Conservation (phyloP, 2,888 invertebrate genomes). For the Cerastis rubricosa region DNA sequence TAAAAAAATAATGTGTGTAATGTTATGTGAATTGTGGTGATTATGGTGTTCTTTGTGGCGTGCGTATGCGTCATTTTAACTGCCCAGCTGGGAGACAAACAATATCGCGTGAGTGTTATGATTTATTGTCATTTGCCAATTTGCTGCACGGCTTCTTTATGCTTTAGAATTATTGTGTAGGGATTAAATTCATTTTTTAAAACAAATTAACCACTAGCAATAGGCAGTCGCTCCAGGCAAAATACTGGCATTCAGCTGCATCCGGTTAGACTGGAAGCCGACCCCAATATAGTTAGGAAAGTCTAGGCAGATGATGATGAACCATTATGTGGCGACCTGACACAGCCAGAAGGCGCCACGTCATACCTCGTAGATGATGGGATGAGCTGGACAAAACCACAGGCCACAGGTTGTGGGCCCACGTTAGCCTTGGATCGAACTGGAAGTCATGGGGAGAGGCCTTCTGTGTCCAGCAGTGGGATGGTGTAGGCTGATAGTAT, state of each 20-base stretch:
- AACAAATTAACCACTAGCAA: not conserved
- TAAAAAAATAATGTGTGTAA: slow-evolving; percentile 15
- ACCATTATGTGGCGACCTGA: not conserved
- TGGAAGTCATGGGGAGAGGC: not conserved
- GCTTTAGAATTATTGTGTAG: not conserved
- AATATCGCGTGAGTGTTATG: slow-evolving; percentile 61
- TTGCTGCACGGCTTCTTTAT: slow-evolving; percentile 23
- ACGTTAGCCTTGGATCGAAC: not conserved
- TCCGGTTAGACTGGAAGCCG: no score
- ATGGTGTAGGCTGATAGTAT: no score
- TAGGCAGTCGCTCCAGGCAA: no score
- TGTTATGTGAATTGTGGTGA: slow-evolving; percentile 33
- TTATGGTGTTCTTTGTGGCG: slow-evolving; percentile 66
- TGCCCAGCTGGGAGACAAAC: slow-evolving; percentile 63
- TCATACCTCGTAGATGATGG: not conserved
- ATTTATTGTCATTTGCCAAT: not conserved
- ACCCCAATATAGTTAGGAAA: no score
- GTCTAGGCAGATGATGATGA: no score
- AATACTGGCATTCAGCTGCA: no score
- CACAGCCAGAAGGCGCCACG: not conserved
- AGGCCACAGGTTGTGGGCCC: not conserved
- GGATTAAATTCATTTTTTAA: not conserved
- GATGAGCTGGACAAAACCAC: not conserved
- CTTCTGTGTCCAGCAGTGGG: not conserved
- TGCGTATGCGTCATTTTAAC: slow-evolving; percentile 67